Conservation (phyloP, 2,797 vertebrate species). For the Malacoraja senta region DNA sequence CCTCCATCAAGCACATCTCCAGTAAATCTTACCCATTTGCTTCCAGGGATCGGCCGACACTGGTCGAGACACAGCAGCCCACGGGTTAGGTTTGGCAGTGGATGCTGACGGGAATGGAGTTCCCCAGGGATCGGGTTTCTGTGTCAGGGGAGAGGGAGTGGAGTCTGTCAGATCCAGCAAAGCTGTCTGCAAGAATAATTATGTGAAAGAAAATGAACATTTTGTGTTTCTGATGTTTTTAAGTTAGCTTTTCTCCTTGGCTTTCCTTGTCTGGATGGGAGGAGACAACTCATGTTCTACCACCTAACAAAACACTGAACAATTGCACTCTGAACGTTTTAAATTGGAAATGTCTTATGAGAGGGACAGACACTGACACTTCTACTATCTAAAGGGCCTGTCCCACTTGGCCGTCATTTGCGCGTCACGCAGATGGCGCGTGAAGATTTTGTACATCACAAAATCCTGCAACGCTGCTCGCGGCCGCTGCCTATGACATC, state of each 20-base stretch:
- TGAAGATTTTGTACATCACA: no score
- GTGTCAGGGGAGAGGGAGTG: constrained; percentile 20
- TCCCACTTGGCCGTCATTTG: no score
- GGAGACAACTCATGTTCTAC: background rate
- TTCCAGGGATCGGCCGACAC: constrained; percentile 14
- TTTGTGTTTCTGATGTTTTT: background rate
- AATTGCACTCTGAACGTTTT: background rate
- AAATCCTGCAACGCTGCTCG: no score
- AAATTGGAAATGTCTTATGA: background rate
- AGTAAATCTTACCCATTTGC: constrained; percentile 8
- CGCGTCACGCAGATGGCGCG: no score
- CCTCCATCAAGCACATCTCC: background rate
- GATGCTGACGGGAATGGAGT: constrained; percentile 1
- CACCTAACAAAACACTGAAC: background rate
- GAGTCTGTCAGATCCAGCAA: constrained; percentile 29
- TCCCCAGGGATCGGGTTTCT: constrained; percentile 34
- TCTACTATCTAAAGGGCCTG: background rate
- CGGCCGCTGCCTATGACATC: no score
- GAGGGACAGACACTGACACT: background rate
- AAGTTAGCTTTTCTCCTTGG: background rate
- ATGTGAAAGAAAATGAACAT: background rate
- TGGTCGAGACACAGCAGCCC: constrained; percentile 16
- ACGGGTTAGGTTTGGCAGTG: background rate
- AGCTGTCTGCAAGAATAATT: background rate
- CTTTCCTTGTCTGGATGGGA: background rate